phyloP scores from a whole-genome alignment of 2,113 vertebrate genomes.

The Leucopsar rothschildi region DNA sequence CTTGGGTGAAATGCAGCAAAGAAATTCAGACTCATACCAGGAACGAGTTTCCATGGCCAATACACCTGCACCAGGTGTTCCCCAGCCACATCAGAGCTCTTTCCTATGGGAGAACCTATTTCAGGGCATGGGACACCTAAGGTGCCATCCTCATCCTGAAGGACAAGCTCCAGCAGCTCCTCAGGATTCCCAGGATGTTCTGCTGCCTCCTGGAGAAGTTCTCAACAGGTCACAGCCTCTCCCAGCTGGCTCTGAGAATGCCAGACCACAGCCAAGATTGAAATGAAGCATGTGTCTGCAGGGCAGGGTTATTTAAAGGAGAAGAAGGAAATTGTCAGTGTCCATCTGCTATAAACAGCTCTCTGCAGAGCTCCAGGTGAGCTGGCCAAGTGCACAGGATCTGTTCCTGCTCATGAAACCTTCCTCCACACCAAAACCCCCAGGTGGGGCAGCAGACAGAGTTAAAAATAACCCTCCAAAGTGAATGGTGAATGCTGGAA shows the following conservation, averaged over 20 bases:
- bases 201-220: not conserved
- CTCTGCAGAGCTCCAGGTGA: conserved; percentile 41
- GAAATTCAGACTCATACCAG: not conserved
- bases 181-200: not conserved
- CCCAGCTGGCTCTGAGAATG: not conserved
- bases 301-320: not conserved
- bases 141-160: not conserved
- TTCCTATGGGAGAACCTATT: not conserved
- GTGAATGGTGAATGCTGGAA: not conserved
- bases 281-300: not conserved
- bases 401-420: conserved; percentile 47
- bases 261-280: not conserved
- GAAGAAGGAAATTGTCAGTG: not conserved
- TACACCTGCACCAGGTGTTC: not conserved
- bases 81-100: not conserved
- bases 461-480: conserved; percentile 34
- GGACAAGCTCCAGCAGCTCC: not conserved
- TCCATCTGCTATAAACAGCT: not conserved
- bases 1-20: not conserved
- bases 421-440: not conserved
- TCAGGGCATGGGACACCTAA: not conserved
- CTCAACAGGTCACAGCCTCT: not conserved
- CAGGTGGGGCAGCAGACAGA: conserved; percentile 34
- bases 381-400: not conserved
- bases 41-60: not conserved